Percentiles rank a stretch among this genome's conserved stretches.
phyloP scores from a whole-genome alignment of 2,113 vertebrate genomes.

The Ictalurus furcatus region DNA sequence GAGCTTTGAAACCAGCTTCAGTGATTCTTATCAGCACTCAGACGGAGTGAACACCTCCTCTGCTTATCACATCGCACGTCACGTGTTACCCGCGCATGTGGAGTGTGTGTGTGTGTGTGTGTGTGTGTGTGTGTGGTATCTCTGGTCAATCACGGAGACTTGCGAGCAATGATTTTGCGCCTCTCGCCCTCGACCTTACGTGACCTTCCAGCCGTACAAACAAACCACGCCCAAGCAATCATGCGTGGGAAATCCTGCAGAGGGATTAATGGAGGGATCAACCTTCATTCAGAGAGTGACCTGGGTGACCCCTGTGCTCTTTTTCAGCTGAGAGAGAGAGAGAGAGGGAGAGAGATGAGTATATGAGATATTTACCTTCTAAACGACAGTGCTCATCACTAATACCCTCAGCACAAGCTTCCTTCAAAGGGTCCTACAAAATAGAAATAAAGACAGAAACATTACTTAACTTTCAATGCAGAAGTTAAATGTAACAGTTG shows the following conservation, averaged over 20 bases:
- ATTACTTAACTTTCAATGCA: neutral
- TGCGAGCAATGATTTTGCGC: neutral
- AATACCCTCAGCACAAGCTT: slow-evolving; percentile 80
- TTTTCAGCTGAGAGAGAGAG: slow-evolving; percentile 64
- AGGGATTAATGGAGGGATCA: neutral
- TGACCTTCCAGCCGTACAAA: slow-evolving; percentile 21
- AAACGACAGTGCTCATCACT: slow-evolving; percentile 89
- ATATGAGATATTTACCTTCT: slow-evolving; percentile 79
- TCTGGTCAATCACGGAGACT: neutral
- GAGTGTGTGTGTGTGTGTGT: neutral
- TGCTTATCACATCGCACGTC: slow-evolving; percentile 1
- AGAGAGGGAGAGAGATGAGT: neutral
- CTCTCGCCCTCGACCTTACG: neutral
- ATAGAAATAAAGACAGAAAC: neutral
- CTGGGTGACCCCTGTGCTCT: slow-evolving; percentile 17
- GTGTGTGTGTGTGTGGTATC: neutral
- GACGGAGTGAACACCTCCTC: slow-evolving; percentile 1
- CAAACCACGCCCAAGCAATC: slow-evolving; percentile 8
- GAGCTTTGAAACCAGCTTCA: neutral
- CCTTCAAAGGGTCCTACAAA: slow-evolving; percentile 81
- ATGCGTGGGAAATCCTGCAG: slow-evolving; percentile 11
- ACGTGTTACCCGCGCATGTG: neutral
- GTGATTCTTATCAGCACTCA: neutral
- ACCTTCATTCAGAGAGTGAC: slow-evolving; percentile 16
- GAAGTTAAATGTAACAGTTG: neutral